These are phyloP conservation scores for Carpatolechia fugitivella DNA, from an alignment of 2,888 invertebrate species.

Conservation along the genomic window DNA sequence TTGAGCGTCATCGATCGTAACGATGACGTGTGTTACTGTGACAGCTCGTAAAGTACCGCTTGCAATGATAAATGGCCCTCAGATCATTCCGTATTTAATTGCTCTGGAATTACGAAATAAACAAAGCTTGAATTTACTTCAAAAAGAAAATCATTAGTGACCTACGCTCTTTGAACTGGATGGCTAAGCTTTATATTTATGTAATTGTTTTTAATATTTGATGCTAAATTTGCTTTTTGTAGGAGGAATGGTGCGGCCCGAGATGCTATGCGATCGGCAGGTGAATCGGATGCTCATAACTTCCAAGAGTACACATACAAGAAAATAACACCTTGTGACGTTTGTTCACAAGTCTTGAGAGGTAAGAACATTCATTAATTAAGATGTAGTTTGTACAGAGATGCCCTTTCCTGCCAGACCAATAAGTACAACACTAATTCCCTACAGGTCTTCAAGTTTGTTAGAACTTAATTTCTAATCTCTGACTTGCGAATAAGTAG, in stretches of 20 bases:
- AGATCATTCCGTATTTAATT: constrained; percentile 25
- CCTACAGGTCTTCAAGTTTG: not conserved
- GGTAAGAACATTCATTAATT: constrained; percentile 73
- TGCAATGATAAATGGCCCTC: constrained; percentile 46
- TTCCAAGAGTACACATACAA: constrained; percentile 97
- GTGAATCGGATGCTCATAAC: constrained; percentile 87
- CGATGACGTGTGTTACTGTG: constrained; percentile 47
- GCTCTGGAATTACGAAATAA: constrained; percentile 23
- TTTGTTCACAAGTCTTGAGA: constrained; percentile 94
- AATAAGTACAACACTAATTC: not conserved
- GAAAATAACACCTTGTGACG: constrained; percentile 96
- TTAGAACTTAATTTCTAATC: not conserved
- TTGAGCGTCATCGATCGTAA: constrained; percentile 64
- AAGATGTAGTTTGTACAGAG: not conserved
- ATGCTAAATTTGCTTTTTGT: constrained; percentile 35
- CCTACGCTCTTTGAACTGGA: too few relatives aligned
- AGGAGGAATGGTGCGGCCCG: constrained; percentile 87
- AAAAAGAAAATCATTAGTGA: not conserved
- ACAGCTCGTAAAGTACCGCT: constrained; percentile 36
- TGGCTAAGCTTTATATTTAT: too few relatives aligned
- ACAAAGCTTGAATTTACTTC: not conserved
- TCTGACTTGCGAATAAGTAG: not conserved
- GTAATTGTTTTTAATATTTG: too few relatives aligned
- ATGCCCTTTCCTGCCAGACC: not conserved
- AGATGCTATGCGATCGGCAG: constrained; percentile 78